These are phyloP conservation scores for Actinostola sp. DNA, from an alignment of 92 coral and sea anemone species.

Conservation along the genomic window DNA sequence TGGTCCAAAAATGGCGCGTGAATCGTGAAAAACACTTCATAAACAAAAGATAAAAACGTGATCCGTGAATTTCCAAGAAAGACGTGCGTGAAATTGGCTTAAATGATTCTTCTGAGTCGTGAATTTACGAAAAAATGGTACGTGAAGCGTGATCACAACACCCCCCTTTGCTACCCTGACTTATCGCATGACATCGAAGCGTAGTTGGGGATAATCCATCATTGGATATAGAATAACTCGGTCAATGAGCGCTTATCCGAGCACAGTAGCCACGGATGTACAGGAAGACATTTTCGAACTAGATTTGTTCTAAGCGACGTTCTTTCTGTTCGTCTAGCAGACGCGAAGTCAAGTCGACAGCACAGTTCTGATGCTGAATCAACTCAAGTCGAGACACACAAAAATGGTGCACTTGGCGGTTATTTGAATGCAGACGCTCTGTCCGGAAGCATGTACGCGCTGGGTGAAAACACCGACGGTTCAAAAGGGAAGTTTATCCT, in stretches of 20 bases:
- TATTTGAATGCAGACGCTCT: neutral
- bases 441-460: conserved; percentile 32
- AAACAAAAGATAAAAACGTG: too few relatives aligned
- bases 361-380: neutral
- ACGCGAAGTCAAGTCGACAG: neutral
- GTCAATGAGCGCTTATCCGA: conserved; percentile 5
- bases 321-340: neutral
- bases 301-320: too few relatives aligned
- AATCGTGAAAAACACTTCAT: too few relatives aligned
- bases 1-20: too few relatives aligned
- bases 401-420: neutral
- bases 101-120: too few relatives aligned
- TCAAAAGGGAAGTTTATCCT: conserved; percentile 20
- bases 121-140: too few relatives aligned
- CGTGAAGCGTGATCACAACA: too few relatives aligned
- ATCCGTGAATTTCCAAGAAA: too few relatives aligned
- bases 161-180: too few relatives aligned
- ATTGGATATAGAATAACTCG: neutral
- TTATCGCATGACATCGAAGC: neutral
- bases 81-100: too few relatives aligned
- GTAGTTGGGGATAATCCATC: neutral
- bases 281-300: too few relatives aligned
- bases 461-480: conserved; percentile 13
- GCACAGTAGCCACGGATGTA: neutral
- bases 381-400: neutral